A percentile compares a stretch with the other conserved stretches of the same genome.
Conservation (phyloP, 2,797 vertebrate species). For the Vireo griseus region DNA sequence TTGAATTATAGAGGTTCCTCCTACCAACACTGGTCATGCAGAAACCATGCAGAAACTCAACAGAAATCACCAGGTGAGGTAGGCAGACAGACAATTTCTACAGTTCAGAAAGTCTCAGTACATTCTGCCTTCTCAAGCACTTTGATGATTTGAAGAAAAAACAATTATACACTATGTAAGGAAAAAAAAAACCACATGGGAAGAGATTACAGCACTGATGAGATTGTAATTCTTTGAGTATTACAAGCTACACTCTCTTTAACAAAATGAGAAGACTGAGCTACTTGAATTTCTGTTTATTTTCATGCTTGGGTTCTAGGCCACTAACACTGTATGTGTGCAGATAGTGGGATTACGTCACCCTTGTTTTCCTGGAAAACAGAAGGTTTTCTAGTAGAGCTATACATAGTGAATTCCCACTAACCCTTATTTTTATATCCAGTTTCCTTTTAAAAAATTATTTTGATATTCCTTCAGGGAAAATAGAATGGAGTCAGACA, state of each 20-base stretch:
- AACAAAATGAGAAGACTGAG: not conserved
- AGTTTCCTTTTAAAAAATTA: not conserved
- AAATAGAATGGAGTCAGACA: not conserved
- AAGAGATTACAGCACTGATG: not conserved
- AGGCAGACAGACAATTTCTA: not conserved
- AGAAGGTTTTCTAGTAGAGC: not conserved
- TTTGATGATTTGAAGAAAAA: not conserved
- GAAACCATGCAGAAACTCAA: not conserved
- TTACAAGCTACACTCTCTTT: not conserved
- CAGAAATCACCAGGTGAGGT: not conserved
- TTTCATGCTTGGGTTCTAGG: not conserved
- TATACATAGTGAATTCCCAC: not conserved
- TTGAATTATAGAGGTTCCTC: not conserved
- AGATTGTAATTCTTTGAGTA: not conserved
- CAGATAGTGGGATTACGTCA: not conserved
- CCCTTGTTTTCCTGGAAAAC: not conserved
- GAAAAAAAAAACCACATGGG: not conserved
- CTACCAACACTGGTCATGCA: not conserved
- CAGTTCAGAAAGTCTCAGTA: not conserved
- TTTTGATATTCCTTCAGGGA: not conserved
- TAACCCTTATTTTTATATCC: not conserved
- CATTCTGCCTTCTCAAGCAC: not conserved
- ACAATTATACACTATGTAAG: accelerated
- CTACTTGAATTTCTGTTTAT: not conserved
- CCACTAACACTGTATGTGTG: accelerated